Conservation (phyloP, 2,113 vertebrate genomes). For the Gymnorhina tibicen region DNA sequence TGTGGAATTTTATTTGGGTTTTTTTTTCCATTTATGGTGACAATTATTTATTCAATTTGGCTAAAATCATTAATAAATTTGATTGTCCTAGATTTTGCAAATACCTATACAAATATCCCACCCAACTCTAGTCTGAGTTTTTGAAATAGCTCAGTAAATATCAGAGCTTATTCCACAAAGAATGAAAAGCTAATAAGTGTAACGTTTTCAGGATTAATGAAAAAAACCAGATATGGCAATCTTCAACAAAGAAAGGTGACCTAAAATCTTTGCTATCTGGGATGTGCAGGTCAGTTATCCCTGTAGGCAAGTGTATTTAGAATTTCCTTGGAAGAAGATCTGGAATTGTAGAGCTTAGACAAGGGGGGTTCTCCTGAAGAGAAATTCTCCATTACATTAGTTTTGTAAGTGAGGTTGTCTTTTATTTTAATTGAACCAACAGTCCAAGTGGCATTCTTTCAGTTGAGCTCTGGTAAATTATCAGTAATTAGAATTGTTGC, state of each 20-base stretch:
- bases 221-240: fast-evolving
- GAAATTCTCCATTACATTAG: neutral
- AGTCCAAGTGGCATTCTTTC: neutral
- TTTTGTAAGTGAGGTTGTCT: neutral
- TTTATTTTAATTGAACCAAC: neutral
- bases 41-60: neutral
- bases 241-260: neutral
- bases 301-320: neutral
- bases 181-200: neutral
- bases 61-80: neutral
- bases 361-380: neutral
- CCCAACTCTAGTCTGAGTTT: neutral
- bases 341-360: neutral
- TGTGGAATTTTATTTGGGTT: fast-evolving
- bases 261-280: neutral
- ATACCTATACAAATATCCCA: neutral
- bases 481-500: constrained; percentile 37
- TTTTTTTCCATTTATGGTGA: neutral
- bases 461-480: neutral
- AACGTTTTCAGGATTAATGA: neutral
- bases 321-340: neutral
- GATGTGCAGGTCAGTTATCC: neutral
- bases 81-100: neutral
- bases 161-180: neutral
- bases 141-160: neutral